Evolutionary conservation across 1,140 invertebrate species (phyloP).

Genomic region (Galendromus occidentalis): DNA sequence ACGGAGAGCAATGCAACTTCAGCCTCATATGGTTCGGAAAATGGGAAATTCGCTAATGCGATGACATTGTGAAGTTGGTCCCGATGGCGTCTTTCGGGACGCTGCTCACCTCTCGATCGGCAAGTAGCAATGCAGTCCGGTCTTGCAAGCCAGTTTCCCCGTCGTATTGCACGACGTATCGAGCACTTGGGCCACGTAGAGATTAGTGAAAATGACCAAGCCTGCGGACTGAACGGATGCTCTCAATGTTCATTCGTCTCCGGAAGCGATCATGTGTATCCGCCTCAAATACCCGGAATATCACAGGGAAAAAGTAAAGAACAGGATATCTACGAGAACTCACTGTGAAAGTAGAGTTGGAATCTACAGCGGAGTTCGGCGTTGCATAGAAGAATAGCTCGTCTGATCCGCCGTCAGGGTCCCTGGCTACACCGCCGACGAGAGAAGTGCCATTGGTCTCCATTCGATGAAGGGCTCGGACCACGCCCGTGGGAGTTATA

Average conservation of each 20-base stretch:
- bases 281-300: too few relatives aligned
- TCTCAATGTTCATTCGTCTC: neutral
- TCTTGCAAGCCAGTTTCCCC: neutral
- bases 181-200: slow-evolving; percentile 22
- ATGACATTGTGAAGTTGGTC: slow-evolving; percentile 12
- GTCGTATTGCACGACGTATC: slow-evolving; percentile 17
- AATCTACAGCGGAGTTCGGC: slow-evolving; percentile 27
- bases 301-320: neutral
- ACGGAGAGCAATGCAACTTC: neutral
- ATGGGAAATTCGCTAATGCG: neutral
- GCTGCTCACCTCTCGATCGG: too few relatives aligned
- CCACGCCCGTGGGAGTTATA: slow-evolving; percentile 14
- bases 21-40: neutral
- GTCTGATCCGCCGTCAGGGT: slow-evolving; percentile 27
- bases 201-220: slow-evolving; percentile 30
- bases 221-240: slow-evolving; percentile 22
- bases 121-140: neutral
- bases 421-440: slow-evolving; percentile 20
- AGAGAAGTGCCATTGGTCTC: slow-evolving; percentile 21
- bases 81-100: too few relatives aligned
- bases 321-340: neutral
- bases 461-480: slow-evolving; percentile 16
- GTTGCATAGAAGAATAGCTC: slow-evolving; percentile 26
- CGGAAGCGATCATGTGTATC: neutral
- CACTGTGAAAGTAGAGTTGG: slow-evolving; percentile 27